Conservation (phyloP, 1,140 invertebrate genomes). For the Papilio polyxenes region DNA sequence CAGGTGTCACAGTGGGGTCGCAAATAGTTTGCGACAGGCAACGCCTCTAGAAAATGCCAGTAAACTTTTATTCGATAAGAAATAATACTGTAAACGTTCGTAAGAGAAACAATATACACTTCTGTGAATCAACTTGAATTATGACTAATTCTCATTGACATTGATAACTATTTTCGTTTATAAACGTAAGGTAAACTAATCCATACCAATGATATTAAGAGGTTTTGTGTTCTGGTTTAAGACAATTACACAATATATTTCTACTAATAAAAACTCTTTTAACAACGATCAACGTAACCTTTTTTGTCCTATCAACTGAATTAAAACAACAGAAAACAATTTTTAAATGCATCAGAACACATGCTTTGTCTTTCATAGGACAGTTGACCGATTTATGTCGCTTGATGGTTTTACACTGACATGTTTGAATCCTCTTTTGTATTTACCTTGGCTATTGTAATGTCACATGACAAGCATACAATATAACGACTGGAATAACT, state of each 20-base stretch:
- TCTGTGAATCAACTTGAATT: neutral
- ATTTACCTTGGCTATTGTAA: neutral
- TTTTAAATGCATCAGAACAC: neutral
- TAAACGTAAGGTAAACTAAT: too few relatives aligned
- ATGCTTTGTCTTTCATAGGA: neutral
- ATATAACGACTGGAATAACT: neutral
- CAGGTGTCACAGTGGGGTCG: conserved; percentile 2
- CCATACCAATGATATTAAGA: too few relatives aligned
- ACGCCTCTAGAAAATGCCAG: neutral
- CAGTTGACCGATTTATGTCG: conserved; percentile 17
- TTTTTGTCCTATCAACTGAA: neutral
- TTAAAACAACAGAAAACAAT: neutral
- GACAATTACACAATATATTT: too few relatives aligned
- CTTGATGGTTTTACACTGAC: neutral
- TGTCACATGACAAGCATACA: neutral
- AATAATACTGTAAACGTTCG: neutral
- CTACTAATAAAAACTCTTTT: too few relatives aligned
- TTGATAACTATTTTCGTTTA: too few relatives aligned
- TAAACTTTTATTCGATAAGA: conserved; percentile 5
- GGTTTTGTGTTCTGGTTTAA: too few relatives aligned
- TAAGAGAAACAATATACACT: neutral
- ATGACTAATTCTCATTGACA: too few relatives aligned
- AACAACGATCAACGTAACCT: too few relatives aligned
- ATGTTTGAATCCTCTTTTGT: conserved; percentile 8
- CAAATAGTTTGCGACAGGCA: neutral